Conservation (phyloP, 1,140 invertebrate species). For the Leptestheria dahalacensis region DNA sequence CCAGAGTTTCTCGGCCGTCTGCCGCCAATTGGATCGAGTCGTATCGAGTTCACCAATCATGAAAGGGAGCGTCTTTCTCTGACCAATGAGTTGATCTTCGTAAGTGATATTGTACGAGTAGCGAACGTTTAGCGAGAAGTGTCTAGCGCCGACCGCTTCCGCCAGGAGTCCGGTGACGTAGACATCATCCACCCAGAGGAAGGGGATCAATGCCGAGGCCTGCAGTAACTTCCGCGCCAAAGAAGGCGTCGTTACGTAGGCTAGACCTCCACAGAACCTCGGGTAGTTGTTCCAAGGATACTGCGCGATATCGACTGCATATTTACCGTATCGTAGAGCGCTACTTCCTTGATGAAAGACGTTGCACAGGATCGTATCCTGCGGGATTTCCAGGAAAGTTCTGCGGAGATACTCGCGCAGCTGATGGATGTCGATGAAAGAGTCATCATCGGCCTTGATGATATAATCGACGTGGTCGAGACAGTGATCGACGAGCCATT, state of each 20-base stretch:
- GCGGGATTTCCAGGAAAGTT: conserved; percentile 21
- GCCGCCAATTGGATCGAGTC: conserved; percentile 15
- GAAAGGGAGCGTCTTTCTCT: conserved; percentile 18
- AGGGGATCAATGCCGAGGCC: conserved; percentile 24
- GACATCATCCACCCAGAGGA: conserved; percentile 39
- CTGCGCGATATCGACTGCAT: conserved; percentile 26
- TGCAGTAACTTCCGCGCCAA: conserved; percentile 32
- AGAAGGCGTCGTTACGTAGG: conserved; percentile 40
- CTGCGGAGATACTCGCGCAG: conserved; percentile 25
- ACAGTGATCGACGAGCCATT: conserved; percentile 33
- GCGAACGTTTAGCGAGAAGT: conserved; percentile 27
- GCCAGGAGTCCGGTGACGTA: conserved; percentile 34
- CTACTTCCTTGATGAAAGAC: conserved; percentile 25
- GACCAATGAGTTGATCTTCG: conserved; percentile 13
- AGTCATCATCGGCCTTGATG: conserved; percentile 38
- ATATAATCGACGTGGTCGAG: conserved; percentile 27
- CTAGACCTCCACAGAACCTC: conserved; percentile 31
- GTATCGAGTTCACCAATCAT: conserved; percentile 22
- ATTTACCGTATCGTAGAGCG: conserved; percentile 29
- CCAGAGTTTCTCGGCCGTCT: conserved; percentile 19
- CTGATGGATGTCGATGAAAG: conserved; percentile 35
- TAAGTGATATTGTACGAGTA: conserved; percentile 22
- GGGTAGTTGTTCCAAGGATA: conserved; percentile 27
- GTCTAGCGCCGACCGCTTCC: conserved; percentile 23
- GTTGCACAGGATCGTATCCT: conserved; percentile 27